Evolutionary conservation across 2,113 vertebrate genomes (phyloP).

Genomic region (Rhinolophus sinicus): DNA sequence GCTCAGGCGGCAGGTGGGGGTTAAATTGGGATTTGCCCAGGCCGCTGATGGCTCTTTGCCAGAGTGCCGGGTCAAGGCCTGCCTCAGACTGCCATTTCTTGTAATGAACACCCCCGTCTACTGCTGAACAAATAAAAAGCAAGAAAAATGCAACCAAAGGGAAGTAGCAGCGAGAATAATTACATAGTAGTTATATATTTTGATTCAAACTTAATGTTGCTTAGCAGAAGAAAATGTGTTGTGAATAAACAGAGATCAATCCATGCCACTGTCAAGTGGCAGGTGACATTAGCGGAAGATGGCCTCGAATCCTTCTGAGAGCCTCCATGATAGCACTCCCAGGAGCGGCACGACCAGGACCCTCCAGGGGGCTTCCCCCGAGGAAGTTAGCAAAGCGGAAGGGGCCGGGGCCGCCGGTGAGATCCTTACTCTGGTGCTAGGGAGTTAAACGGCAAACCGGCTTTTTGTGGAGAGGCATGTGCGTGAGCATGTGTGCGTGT

Average conservation of each 20-base stretch:
- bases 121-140: conserved; percentile 72
- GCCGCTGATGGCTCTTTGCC: not conserved
- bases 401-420: rapidly evolving
- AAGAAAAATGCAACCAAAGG: conserved; percentile 76
- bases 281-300: conserved; percentile 37
- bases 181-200: conserved; percentile 70
- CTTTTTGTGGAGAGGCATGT: not conserved
- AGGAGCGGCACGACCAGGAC: not conserved
- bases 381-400: not conserved
- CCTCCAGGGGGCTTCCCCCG: not conserved
- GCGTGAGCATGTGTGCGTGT: too few species aligned
- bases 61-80: not conserved
- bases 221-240: conserved; percentile 69
- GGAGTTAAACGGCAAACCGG: not conserved
- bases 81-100: not conserved
- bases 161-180: conserved; percentile 77
- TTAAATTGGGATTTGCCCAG: not conserved
- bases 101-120: conserved; percentile 73
- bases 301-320: conserved; percentile 10
- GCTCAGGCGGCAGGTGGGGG: too few species aligned
- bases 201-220: conserved; percentile 70
- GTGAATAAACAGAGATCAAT: conserved; percentile 63
- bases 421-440: not conserved
- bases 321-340: not conserved
- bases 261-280: not conserved